Evolutionary conservation across 1,140 invertebrate species (phyloP).

Genomic region (Spodoptera litura): DNA sequence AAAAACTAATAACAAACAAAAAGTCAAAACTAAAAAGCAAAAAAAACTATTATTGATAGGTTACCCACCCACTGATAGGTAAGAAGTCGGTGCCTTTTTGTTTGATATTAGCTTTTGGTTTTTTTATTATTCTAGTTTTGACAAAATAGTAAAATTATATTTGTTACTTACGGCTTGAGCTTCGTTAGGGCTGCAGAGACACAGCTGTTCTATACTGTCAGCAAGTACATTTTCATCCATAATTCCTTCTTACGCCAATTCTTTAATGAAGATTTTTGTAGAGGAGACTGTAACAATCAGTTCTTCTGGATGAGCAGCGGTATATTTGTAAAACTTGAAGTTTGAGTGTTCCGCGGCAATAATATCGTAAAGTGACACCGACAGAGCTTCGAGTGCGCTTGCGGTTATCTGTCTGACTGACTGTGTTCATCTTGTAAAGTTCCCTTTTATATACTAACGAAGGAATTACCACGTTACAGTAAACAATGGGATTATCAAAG

Average conservation of each 20-base stretch:
- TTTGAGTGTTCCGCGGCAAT: constrained; percentile 60
- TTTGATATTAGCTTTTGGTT: no score
- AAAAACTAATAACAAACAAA: no score
- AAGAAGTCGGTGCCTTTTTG: no score
- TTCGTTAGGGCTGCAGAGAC: constrained; percentile 86
- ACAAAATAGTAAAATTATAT: no score
- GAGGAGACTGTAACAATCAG: constrained; percentile 64
- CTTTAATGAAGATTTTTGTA: constrained; percentile 49
- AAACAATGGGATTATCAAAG: no score
- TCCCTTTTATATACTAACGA: neutral
- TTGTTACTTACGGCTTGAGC: constrained; percentile 63
- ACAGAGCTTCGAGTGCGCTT: constrained; percentile 61
- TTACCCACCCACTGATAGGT: no score
- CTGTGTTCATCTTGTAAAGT: constrained; percentile 71
- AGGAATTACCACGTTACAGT: neutral
- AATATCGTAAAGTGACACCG: constrained; percentile 70
- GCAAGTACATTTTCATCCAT: constrained; percentile 65
- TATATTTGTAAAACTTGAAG: constrained; percentile 65
- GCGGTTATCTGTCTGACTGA: constrained; percentile 70
- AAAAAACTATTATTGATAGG: no score
- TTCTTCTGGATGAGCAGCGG: constrained; percentile 62
- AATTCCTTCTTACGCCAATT: constrained; percentile 33
- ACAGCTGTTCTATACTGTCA: constrained; percentile 84
- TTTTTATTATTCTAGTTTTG: no score
- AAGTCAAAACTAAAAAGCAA: no score